phyloP scores from a whole-genome alignment of 2,797 vertebrate species.

The Sorex maritimensis region DNA sequence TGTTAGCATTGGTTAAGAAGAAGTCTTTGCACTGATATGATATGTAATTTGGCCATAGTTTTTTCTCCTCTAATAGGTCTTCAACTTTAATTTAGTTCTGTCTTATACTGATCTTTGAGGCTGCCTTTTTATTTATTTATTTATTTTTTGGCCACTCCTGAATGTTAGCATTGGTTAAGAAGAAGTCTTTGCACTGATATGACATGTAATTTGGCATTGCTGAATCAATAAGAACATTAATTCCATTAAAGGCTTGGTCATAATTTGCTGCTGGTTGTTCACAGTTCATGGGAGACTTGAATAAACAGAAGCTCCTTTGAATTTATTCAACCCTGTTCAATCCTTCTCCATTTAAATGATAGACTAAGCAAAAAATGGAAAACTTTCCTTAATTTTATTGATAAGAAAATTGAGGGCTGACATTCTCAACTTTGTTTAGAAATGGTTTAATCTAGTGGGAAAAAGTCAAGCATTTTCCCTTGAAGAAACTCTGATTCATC shows the following conservation, averaged over 20 bases:
- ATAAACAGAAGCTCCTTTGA: conserved; percentile 11
- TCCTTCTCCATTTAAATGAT: background rate
- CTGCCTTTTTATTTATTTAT: background rate
- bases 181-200: background rate
- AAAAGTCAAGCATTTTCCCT: conserved; percentile 14
- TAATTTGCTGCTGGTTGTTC: background rate
- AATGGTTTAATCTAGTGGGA: background rate
- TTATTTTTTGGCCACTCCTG: no score
- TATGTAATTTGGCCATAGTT: background rate
- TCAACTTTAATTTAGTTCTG: background rate
- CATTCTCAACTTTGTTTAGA: background rate
- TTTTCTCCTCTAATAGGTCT: background rate
- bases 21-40: background rate
- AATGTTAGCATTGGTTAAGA: background rate
- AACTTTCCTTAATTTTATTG: conserved; percentile 49
- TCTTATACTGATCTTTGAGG: background rate
- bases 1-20: background rate
- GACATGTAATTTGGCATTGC: conserved; percentile 32
- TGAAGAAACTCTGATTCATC: conserved; percentile 14
- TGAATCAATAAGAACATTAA: conserved; percentile 28
- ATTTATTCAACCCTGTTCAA: background rate
- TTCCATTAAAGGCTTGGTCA: conserved; percentile 5
- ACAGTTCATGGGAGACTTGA: conserved; percentile 23
- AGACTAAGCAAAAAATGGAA: background rate
- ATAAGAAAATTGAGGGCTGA: background rate